Percentiles rank a stretch among this genome's conserved stretches.
phyloP scores from a whole-genome alignment of 2,888 invertebrate species.

The Parthenolecanium corni region DNA sequence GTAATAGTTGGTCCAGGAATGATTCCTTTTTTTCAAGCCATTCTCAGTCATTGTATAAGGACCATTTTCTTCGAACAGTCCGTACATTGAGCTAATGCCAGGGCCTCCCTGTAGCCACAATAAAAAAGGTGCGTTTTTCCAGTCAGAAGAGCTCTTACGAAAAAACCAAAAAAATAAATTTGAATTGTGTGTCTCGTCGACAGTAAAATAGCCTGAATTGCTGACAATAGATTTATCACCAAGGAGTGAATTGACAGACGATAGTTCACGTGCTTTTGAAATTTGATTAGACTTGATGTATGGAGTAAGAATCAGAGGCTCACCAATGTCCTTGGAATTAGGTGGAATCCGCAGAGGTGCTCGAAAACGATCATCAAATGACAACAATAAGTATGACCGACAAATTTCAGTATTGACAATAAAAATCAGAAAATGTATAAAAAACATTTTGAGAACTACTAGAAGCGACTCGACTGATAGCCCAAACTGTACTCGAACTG shows the following conservation, averaged over 20 bases:
- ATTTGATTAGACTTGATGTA: neutral
- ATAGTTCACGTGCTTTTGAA: neutral
- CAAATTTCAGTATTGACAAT: no score
- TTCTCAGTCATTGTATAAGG: conserved; percentile 39
- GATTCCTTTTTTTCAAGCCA: conserved; percentile 49
- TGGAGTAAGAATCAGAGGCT: neutral
- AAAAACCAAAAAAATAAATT: no score
- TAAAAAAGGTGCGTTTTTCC: conserved; percentile 56
- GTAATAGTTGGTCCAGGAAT: conserved; percentile 68
- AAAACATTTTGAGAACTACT: no score
- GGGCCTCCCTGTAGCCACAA: conserved; percentile 83
- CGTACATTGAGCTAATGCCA: conserved; percentile 44
- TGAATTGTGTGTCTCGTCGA: no score
- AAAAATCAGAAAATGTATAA: no score
- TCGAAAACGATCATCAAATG: no score
- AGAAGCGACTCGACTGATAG: no score
- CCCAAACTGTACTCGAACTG: no score
- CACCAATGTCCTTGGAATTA: neutral
- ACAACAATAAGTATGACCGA: no score
- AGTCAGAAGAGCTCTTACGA: no score
- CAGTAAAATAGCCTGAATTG: conserved; percentile 52
- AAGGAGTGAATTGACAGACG: neutral
- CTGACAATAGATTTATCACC: no score
- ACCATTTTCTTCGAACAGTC: conserved; percentile 39
- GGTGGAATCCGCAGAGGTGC: no score